Base-by-base conservation (phyloP, 2,888 invertebrate genomes). In the Ceraclea dissimilis region DNA sequence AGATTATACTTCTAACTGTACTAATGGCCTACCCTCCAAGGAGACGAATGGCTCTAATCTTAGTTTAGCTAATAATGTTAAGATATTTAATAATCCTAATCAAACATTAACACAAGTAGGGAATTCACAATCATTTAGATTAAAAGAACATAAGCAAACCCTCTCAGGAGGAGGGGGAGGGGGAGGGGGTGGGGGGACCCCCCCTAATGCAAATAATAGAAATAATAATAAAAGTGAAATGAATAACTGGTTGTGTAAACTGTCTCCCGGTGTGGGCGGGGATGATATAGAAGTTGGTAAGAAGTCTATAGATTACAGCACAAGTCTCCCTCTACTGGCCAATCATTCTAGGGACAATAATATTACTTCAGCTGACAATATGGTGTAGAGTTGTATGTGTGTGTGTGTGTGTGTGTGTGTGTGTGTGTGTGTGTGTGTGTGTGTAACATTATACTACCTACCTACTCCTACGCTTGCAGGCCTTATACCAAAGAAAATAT, bases 241-340 rank as follows among this genome's bases (percentile, higher is more conserved):
- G 67, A 78, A 78, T 60, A 76, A 76, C 67, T 78, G 77, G 76
- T 71, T 76, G 61, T 69, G 75, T 1, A 76, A 75, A 59, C 62
- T 76, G 56, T 71, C 76, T 1, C 70, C 75, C 11, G n/a, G n/a
- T n/a, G n/a, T n/a, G n/a, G n/a, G n/a, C n/a, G 72, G 77, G 1
- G 75, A 73, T 62, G 76, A 76, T 34, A 76, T 77, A 52, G 77
- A 77, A 54, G 73, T 73, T 58, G 71, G 71, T 44, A 73, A 68
- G 61, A 64, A 69, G 59, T 67, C 76, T 52, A 75, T 76, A 65
- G 77, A 77, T 65, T 77, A 75, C 55, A 76, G 78, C 56, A 76
- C 76, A 63, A 76, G 76, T 64, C 76, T 77, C 21, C 78, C 78
- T 6, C 64, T 78, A 53, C 63, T 78, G 44, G 71, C 75, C 6